Base-by-base conservation (phyloP, 2,888 invertebrate species). In the Emmelina monodactyla region DNA sequence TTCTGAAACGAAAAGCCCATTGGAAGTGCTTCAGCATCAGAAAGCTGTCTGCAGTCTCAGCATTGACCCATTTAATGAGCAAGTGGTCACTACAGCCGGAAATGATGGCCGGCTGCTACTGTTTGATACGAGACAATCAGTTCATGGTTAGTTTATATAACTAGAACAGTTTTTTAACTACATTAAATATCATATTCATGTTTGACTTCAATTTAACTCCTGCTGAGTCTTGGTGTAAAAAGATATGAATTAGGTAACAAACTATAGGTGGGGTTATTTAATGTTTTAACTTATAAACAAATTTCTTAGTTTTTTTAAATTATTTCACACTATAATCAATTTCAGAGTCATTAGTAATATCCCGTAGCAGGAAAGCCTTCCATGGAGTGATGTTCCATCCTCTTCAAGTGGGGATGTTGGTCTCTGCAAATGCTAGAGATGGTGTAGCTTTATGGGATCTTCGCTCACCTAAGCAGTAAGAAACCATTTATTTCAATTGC, bases 321-420 rank as follows among this genome's bases (percentile, higher is more conserved):
- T 19, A 19, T 19, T 19, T 19, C 5, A 19, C 5, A 19, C 19
- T 19, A 19, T 10, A 11, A 3, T 16, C 16, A 16, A 9, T 16
- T 16, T 4, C 16, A 55, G 88, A 88, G 58, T 76, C 73, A 1
- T 41, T 80, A 49, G 72, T 79, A 36, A 66, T 81, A 57, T 63
- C 76, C 1, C 72, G 79, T 34, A 78, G 78, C 45, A 58, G 78
- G n/a, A 78, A 73, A 42, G 65, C 94, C n/a, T 96, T 94, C 76
- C 95, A 96, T 69, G 92, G 94, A n/a, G 95, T 95, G 22, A 91
- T 91, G 87, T 95, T 91, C 67, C 94, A 96, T 71, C 96, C 96
- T 0, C 76, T 84, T 14, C 93, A 94, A 55, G 83, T 90, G 0
- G 83, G 88, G 49, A 84, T 90, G 47, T 62, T 97, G 39, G 92